phyloP scores from a whole-genome alignment of 2,797 vertebrate genomes.

The Dermochelys coriacea region DNA sequence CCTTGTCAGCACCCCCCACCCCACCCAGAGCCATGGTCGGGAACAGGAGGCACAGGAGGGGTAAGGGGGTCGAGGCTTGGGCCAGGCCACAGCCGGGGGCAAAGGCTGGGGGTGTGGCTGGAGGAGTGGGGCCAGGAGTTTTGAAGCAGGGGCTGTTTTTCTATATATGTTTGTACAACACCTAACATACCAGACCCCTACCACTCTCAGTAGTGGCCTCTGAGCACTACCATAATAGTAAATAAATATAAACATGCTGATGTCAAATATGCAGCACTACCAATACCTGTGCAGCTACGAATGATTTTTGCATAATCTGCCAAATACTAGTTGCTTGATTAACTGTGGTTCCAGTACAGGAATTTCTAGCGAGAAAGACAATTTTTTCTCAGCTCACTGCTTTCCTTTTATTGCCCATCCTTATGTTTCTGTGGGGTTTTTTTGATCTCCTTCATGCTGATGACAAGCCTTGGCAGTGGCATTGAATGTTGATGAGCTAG shows the following conservation, averaged over 20 bases:
- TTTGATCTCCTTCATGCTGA: conserved; percentile 62
- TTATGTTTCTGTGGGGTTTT: conserved; percentile 50
- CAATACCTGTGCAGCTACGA: neutral
- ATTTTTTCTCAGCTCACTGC: conserved; percentile 63
- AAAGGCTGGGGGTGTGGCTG: too few species aligned
- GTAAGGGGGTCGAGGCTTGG: too few species aligned
- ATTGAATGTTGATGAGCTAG: neutral
- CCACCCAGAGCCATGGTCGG: too few species aligned
- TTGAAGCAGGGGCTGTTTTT: neutral
- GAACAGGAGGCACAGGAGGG: too few species aligned
- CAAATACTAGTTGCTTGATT: neutral
- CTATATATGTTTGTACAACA: neutral
- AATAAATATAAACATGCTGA: neutral
- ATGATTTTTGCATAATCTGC: too few species aligned
- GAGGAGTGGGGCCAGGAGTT: too few species aligned
- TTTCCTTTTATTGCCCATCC: conserved; percentile 63
- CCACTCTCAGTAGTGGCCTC: neutral
- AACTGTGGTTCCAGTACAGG: neutral
- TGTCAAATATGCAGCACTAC: neutral
- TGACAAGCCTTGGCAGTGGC: conserved; percentile 14
- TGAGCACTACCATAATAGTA: neutral
- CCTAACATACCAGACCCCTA: neutral
- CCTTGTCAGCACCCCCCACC: too few species aligned
- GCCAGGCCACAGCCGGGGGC: too few species aligned
- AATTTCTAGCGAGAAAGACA: conserved; percentile 39